phyloP scores from a whole-genome alignment of 2,888 invertebrate species.

The Lycophotia porphyrea region DNA sequence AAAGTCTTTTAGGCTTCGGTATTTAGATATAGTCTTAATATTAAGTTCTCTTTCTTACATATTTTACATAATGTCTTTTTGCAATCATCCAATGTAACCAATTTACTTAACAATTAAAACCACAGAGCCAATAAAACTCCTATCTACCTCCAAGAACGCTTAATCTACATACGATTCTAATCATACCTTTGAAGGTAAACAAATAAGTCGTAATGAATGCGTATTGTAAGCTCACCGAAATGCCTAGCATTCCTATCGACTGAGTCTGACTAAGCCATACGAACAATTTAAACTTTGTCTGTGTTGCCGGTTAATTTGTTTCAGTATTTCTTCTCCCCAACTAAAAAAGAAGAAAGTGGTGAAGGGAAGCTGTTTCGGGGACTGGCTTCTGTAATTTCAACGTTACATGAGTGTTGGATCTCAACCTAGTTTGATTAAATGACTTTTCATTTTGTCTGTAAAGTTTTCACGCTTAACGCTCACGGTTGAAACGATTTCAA shows the following conservation, averaged over 20 bases:
- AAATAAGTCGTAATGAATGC: constrained; percentile 40
- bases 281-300: not conserved
- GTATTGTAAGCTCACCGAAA: constrained; percentile 23
- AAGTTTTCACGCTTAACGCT: not conserved
- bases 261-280: constrained; percentile 8
- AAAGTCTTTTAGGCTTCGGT: not conserved
- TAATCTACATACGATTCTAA: constrained; percentile 21
- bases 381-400: not conserved
- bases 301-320: not conserved
- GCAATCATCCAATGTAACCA: not conserved
- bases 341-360: not conserved
- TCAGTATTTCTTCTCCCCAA: not conserved
- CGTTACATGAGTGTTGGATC: not conserved
- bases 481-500: not conserved
- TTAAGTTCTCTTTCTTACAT: not conserved
- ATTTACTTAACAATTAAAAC: constrained; percentile 12
- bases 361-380: not conserved
- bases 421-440: not conserved
- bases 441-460: not conserved
- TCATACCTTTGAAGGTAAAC: constrained; percentile 36
- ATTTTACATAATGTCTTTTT: not conserved
- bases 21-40: not conserved
- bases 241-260: constrained; percentile 10
- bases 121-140: constrained; percentile 5
- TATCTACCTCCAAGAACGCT: constrained; percentile 25